Conservation (phyloP, 2,797 vertebrate genomes). For the Sitta carolinensis region DNA sequence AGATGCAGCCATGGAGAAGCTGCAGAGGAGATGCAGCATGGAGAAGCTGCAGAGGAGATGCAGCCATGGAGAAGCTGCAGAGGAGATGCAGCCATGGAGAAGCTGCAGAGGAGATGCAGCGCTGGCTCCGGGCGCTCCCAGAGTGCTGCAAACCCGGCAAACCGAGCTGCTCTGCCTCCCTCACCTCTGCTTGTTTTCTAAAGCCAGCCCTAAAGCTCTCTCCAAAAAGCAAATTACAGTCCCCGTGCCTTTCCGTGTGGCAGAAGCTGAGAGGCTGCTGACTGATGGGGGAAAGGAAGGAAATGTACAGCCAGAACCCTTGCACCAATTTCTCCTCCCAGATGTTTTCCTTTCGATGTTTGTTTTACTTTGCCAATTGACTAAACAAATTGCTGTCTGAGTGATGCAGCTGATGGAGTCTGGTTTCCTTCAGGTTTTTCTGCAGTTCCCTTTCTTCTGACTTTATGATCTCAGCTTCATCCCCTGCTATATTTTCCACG, state of each 20-base stretch:
- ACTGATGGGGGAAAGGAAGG: background rate
- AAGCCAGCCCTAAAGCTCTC: background rate
- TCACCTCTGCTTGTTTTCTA: background rate
- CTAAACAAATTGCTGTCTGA: conserved; percentile 11
- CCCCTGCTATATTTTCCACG: rapidly evolving
- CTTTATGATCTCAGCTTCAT: background rate
- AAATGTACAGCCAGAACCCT: background rate
- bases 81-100: background rate
- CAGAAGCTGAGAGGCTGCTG: background rate
- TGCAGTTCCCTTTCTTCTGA: background rate
- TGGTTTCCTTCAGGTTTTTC: conserved; percentile 40
- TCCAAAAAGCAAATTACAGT: background rate
- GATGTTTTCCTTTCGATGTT: conserved; percentile 12
- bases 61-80: too few species aligned
- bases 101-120: background rate
- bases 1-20: too few species aligned
- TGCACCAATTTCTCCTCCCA: background rate
- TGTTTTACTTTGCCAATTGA: conserved; percentile 36
- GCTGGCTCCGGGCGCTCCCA: background rate
- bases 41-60: background rate
- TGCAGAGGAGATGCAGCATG: too few species aligned
- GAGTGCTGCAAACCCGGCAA: background rate
- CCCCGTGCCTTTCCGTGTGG: background rate
- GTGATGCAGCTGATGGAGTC: background rate
- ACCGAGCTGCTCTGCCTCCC: background rate